Evolutionary conservation across 2,797 vertebrate genomes (phyloP).

Genomic region (Tapirus indicus): DNA sequence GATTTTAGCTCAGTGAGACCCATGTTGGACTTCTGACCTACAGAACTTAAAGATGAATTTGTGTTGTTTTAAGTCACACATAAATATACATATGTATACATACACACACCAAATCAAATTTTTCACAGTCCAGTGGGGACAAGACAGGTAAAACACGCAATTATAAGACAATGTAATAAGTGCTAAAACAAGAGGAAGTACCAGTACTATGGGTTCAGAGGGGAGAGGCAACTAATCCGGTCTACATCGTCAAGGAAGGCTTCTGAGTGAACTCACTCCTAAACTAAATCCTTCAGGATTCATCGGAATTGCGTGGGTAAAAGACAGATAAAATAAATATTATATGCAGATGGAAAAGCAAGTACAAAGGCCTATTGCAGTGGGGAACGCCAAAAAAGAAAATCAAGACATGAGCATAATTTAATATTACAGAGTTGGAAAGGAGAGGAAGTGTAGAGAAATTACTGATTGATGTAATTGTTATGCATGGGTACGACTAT

Average conservation of each 20-base stretch:
- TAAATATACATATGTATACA: neutral
- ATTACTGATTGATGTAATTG: neutral
- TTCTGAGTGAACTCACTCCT: neutral
- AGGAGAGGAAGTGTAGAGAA: neutral
- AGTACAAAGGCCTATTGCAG: neutral
- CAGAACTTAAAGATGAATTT: neutral
- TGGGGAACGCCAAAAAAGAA: neutral
- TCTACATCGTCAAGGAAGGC: neutral
- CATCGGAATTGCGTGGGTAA: neutral
- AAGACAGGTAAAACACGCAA: neutral
- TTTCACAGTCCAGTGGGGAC: neutral
- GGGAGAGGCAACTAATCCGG: neutral
- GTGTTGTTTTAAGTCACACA: neutral
- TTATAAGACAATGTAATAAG: neutral
- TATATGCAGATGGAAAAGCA: neutral
- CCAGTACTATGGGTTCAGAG: neutral
- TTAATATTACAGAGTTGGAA: neutral
- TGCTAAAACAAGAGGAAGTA: neutral
- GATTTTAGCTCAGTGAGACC: neutral
- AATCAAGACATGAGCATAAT: neutral
- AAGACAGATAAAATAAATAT: neutral
- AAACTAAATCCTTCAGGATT: conserved; percentile 42
- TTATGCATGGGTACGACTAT: neutral
- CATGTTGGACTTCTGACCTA: neutral
- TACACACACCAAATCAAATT: neutral